phyloP scores from a whole-genome alignment of 2,113 vertebrate species.

The Meriones unguiculatus region DNA sequence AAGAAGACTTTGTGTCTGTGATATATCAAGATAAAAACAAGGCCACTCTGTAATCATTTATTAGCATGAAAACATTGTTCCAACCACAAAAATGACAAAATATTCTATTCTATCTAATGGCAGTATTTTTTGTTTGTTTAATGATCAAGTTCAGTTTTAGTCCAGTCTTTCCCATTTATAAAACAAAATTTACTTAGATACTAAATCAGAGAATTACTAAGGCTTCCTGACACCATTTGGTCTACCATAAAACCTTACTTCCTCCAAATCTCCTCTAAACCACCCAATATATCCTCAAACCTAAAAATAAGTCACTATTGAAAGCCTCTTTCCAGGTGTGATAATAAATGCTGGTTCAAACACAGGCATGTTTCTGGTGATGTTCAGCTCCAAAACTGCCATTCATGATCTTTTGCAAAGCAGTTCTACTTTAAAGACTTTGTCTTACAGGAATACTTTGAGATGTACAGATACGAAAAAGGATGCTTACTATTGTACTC shows the following conservation, averaged over 20 bases:
- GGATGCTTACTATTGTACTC: not conserved
- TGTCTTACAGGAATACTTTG: slow-evolving; percentile 9
- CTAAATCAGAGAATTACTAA: not conserved
- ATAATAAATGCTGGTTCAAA: not conserved
- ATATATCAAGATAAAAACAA: slow-evolving; percentile 11
- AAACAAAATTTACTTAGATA: not conserved
- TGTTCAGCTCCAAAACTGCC: not conserved
- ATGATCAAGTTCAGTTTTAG: not conserved
- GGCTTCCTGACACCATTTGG: not conserved
- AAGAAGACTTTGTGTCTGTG: not conserved
- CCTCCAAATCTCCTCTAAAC: not conserved
- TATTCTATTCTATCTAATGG: not conserved
- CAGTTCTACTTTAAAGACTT: not conserved
- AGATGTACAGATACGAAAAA: not conserved
- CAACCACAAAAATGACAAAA: not conserved
- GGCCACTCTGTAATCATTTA: not conserved
- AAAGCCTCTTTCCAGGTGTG: not conserved
- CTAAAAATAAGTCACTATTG: not conserved
- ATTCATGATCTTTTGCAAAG: slow-evolving; percentile 6
- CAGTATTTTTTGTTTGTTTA: slow-evolving; percentile 24
- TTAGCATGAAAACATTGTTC: not conserved
- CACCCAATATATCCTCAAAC: not conserved
- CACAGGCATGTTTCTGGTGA: not conserved
- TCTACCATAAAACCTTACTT: not conserved
- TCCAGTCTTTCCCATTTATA: not conserved